phyloP scores from a whole-genome alignment of 2,113 vertebrate genomes.

The Petrocephalus microphthalmus region DNA sequence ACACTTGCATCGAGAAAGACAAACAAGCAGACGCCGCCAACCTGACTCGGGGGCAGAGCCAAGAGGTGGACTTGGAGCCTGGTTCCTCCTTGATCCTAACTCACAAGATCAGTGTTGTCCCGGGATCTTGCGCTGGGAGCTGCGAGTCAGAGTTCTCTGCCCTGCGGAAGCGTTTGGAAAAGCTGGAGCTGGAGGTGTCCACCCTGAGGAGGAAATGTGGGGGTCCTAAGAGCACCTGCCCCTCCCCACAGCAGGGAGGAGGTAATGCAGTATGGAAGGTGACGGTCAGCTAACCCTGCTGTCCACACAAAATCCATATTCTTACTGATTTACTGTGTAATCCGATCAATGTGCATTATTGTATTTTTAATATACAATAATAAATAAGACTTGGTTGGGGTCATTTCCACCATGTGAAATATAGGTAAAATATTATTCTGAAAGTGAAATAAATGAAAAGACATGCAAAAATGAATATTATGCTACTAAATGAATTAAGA shows the following conservation, averaged over 20 bases:
- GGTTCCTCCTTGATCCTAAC: conserved; percentile 62
- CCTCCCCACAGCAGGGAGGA: not conserved
- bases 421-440: not conserved
- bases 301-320: not conserved
- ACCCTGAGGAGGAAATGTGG: conserved; percentile 57
- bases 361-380: not conserved
- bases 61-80: conserved; percentile 52
- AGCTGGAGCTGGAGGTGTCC: conserved; percentile 61
- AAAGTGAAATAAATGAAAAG: not conserved
- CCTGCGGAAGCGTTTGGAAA: conserved; percentile 52
- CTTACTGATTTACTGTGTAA: not conserved
- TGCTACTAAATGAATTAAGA: not conserved
- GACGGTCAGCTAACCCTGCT: not conserved
- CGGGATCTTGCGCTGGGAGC: conserved; percentile 47
- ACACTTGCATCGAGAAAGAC: conserved; percentile 40
- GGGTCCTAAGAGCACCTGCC: not conserved
- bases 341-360: not conserved
- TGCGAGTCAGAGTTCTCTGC: conserved; percentile 52
- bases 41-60: conserved; percentile 35
- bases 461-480: not conserved
- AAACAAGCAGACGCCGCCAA: conserved; percentile 26
- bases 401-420: not conserved
- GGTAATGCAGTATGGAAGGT: not conserved
- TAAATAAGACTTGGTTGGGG: not conserved
- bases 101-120: conserved; percentile 59